Percentiles rank a stretch among this genome's conserved stretches.
These are phyloP conservation scores for Corythornis vintsioides DNA, from an alignment of 2,113 vertebrate species.

Conservation along the genomic window DNA sequence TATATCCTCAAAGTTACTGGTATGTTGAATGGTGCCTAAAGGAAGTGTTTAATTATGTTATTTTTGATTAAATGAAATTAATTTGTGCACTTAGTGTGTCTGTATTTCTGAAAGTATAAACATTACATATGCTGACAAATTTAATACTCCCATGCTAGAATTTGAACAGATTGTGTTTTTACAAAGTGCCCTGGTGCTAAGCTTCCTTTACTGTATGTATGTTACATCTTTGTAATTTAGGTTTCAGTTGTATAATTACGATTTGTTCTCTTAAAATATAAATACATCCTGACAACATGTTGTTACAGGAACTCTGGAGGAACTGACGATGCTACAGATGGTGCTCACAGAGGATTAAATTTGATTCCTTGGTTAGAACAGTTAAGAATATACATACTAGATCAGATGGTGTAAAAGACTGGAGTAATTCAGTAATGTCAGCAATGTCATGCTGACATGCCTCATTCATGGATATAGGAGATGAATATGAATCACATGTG, in stretches of 20 bases:
- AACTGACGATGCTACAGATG: conserved; percentile 56
- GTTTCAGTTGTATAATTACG: conserved; percentile 11
- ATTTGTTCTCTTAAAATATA: conserved; percentile 44
- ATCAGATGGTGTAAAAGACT: conserved; percentile 53
- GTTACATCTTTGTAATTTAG: background rate
- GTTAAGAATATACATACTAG: conserved; percentile 54
- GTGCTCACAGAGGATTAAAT: conserved; percentile 63
- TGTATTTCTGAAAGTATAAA: background rate
- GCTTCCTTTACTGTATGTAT: background rate
- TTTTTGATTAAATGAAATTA: background rate
- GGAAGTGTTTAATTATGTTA: background rate
- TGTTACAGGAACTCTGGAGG: conserved; percentile 52
- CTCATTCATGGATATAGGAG: conserved; percentile 63
- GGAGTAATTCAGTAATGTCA: conserved; percentile 62
- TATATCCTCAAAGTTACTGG: background rate
- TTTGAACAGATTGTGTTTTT: background rate
- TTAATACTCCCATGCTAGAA: background rate
- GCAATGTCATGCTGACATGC: conserved; percentile 47
- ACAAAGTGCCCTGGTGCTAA: background rate
- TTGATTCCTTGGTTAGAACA: conserved; percentile 64
- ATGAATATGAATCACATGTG: conserved; percentile 42
- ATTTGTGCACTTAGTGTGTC: background rate
- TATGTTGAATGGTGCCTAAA: background rate
- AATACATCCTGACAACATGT: conserved; percentile 65
- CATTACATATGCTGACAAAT: background rate